These are phyloP conservation scores for Malacoctenus gilli DNA, from an alignment of 2,797 vertebrate genomes.

Conservation along the genomic window DNA sequence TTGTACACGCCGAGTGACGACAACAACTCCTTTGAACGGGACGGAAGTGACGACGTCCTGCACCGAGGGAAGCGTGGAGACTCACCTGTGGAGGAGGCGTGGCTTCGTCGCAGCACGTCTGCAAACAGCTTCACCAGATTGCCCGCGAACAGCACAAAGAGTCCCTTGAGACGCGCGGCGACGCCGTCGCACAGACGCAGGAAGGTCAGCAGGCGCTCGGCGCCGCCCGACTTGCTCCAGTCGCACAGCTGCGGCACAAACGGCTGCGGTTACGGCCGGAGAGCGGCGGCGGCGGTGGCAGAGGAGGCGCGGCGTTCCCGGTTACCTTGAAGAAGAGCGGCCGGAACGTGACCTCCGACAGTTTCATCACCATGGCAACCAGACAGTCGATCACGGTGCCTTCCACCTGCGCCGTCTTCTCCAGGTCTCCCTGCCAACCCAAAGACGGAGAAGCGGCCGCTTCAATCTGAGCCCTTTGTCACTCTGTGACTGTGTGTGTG, in stretches of 20 bases:
- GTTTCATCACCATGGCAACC: slow-evolving; percentile 92
- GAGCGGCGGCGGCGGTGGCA: too few relatives aligned
- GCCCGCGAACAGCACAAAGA: slow-evolving; percentile 94
- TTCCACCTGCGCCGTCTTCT: slow-evolving; percentile 84
- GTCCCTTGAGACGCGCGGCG: slow-evolving; percentile 89
- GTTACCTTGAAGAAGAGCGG: slow-evolving; percentile 97
- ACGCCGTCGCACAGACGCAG: slow-evolving; percentile 85
- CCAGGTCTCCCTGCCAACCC: slow-evolving; percentile 83
- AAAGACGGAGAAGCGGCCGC: too few relatives aligned
- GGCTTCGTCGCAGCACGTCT: slow-evolving; percentile 84
- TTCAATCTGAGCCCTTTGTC: too few relatives aligned
- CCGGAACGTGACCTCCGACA: slow-evolving; percentile 94
- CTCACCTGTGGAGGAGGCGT: slow-evolving; percentile 80
- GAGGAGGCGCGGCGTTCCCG: too few relatives aligned
- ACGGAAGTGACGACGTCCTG: too few relatives aligned
- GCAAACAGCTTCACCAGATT: slow-evolving; percentile 91
- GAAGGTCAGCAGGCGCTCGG: slow-evolving; percentile 90
- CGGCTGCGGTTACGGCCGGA: background rate
- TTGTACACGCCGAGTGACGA: too few relatives aligned
- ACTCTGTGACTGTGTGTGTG: background rate
- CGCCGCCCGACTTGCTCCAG: slow-evolving; percentile 86
- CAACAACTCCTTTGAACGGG: too few relatives aligned
- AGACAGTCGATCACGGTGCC: slow-evolving; percentile 87
- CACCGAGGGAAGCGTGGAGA: too few relatives aligned
- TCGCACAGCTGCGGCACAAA: slow-evolving; percentile 86